phyloP scores from a whole-genome alignment of 2,888 invertebrate species.

The Drosophila emarginata region DNA sequence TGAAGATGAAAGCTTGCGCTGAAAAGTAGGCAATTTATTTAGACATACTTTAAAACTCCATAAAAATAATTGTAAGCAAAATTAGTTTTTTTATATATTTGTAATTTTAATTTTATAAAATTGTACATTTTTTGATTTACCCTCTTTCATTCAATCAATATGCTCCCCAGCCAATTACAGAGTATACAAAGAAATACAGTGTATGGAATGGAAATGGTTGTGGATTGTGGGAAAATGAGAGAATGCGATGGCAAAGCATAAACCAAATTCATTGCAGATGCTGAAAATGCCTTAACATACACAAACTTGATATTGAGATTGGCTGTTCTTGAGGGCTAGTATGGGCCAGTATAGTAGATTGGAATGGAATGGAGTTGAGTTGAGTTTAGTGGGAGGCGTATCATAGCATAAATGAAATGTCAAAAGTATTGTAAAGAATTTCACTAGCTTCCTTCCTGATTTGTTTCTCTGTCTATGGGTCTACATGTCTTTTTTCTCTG shows the following conservation, averaged over 20 bases:
- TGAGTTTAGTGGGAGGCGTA: not conserved
- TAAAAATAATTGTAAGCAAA: no score
- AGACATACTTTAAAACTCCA: not conserved
- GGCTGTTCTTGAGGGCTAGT: conserved; percentile 10
- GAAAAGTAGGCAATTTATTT: not conserved
- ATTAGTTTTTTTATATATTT: no score
- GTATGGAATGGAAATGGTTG: conserved; percentile 21
- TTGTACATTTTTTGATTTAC: not conserved
- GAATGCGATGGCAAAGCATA: conserved; percentile 18
- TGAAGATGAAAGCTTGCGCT: not conserved
- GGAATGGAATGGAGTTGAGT: no score
- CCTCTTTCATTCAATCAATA: not conserved
- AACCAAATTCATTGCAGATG: conserved; percentile 61
- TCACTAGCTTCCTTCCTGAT: conserved; percentile 52
- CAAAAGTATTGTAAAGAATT: conserved; percentile 57
- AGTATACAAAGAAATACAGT: conserved; percentile 1
- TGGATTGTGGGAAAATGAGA: not conserved
- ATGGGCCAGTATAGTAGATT: not conserved
- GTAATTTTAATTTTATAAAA: no score
- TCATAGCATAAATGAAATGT: conserved; percentile 50
- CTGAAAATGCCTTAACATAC: conserved; percentile 20
- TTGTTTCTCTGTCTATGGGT: conserved; percentile 17
- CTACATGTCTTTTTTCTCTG: not conserved
- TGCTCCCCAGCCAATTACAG: not conserved
- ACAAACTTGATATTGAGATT: conserved; percentile 12